phyloP scores from a whole-genome alignment of 2,113 vertebrate genomes.

The Pomatorhinus ruficollis region DNA sequence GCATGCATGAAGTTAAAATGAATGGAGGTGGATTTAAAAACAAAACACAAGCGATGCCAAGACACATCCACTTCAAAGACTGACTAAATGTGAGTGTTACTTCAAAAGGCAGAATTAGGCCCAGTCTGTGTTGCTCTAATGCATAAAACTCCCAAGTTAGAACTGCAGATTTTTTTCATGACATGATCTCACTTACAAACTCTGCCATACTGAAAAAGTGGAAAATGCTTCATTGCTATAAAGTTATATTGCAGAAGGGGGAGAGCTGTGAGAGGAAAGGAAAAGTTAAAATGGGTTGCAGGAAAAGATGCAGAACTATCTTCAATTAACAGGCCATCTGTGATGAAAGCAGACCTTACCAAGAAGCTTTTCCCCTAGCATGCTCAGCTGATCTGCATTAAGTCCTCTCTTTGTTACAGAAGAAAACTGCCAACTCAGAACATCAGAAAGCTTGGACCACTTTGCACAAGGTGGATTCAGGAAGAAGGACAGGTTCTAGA shows the following conservation, averaged over 20 bases:
- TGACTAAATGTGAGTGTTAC: neutral
- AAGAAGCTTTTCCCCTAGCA: slow-evolving; percentile 84
- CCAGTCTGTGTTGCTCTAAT: neutral
- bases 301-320: neutral
- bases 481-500: slow-evolving; percentile 88
- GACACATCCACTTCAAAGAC: neutral
- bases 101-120: neutral
- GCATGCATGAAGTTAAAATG: neutral
- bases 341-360: slow-evolving; percentile 54
- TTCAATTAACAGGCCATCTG: neutral
- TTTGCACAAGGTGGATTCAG: slow-evolving; percentile 81
- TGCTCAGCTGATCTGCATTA: slow-evolving; percentile 83
- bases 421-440: slow-evolving; percentile 93
- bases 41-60: neutral
- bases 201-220: neutral
- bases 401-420: slow-evolving; percentile 87
- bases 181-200: neutral
- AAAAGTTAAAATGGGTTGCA: neutral
- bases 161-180: neutral
- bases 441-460: slow-evolving; percentile 87
- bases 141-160: neutral
- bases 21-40: neutral
- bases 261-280: neutral
- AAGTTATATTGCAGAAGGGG: no score
- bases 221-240: neutral